These are phyloP conservation scores for Agriopis aurantiaria DNA, from an alignment of 2,888 invertebrate genomes.

Conservation along the genomic window DNA sequence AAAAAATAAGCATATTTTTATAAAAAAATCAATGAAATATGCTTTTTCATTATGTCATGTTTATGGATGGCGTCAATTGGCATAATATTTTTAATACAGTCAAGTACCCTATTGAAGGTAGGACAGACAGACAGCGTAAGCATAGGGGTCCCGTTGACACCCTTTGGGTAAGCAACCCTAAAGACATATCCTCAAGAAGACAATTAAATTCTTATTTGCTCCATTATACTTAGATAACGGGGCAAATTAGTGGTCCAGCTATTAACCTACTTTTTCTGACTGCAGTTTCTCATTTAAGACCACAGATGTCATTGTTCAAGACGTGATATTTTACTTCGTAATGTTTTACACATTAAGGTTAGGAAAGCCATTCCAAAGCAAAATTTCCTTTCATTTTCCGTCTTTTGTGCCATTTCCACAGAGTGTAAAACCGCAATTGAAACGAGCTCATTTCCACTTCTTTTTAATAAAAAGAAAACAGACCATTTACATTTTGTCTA, in stretches of 20 bases:
- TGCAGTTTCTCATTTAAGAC: no score
- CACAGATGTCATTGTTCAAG: not conserved
- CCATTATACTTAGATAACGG: not conserved
- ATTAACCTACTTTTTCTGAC: no score
- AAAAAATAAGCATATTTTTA: no score
- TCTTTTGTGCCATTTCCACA: constrained; percentile 16
- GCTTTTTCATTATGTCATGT: no score
- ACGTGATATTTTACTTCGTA: not conserved
- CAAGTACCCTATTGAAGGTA: no score
- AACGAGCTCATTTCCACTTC: constrained; percentile 36
- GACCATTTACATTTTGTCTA: constrained; percentile 47
- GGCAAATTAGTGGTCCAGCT: no score
- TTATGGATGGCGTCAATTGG: no score
- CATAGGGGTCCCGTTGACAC: no score
- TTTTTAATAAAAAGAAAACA: constrained; percentile 44
- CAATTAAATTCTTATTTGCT: not conserved
- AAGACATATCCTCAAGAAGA: not conserved
- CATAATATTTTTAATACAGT: no score
- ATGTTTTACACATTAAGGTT: constrained; percentile 6
- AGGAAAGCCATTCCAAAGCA: constrained; percentile 5
- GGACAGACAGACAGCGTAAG: no score
- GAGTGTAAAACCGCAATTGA: constrained; percentile 26
- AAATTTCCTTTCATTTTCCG: constrained; percentile 14
- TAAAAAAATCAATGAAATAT: no score
- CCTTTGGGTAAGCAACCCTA: no score